A percentile compares a stretch with the other conserved stretches of the same genome.
phyloP scores from a whole-genome alignment of 2,888 invertebrate species.

The Philereme transversata region DNA sequence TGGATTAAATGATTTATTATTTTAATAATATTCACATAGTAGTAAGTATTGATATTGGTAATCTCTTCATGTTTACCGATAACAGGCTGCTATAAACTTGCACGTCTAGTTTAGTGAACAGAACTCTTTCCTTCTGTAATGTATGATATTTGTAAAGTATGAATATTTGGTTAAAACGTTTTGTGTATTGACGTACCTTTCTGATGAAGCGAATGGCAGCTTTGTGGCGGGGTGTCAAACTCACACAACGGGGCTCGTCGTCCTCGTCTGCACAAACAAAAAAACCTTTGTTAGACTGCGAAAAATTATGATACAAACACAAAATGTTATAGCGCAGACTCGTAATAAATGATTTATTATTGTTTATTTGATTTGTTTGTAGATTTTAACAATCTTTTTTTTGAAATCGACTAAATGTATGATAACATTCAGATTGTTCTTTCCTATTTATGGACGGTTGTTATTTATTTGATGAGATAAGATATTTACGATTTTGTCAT shows the following conservation, averaged over 20 bases:
- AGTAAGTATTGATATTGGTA: no score
- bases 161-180: neutral
- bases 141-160: constrained; percentile 2
- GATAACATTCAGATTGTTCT: no score
- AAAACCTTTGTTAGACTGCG: constrained; percentile 31
- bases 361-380: neutral
- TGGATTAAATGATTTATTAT: no score
- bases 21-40: no score
- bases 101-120: neutral
- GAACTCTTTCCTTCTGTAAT: neutral
- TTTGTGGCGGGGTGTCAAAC: constrained; percentile 94
- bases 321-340: no score
- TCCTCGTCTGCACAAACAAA: constrained; percentile 87
- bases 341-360: neutral
- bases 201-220: constrained; percentile 95
- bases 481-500: no score
- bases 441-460: no score
- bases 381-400: neutral
- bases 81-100: neutral
- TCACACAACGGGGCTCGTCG: constrained; percentile 91
- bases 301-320: constrained; percentile 26
- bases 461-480: no score
- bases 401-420: no score
- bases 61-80: neutral
- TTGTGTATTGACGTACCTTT: constrained; percentile 86